Percentiles rank a stretch among this genome's conserved stretches.
Conservation (phyloP, 2,888 invertebrate genomes). For the Stenoptilia bipunctidactyla region DNA sequence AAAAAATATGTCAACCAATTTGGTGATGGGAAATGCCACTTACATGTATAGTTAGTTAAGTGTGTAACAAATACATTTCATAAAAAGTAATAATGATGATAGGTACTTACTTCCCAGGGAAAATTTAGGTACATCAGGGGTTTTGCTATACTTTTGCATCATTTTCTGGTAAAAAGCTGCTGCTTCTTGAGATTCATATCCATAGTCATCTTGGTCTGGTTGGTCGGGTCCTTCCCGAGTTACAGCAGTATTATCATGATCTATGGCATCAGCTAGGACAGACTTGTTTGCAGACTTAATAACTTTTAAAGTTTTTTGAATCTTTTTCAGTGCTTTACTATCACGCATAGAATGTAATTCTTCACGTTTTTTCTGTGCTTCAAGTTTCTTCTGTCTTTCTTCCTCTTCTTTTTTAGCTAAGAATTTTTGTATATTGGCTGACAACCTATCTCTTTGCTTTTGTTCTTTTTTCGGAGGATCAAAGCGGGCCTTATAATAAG, state of each 20-base stretch:
- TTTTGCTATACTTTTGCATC: constrained; percentile 84
- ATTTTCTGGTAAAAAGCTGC: constrained; percentile 86
- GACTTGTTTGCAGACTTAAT: constrained; percentile 92
- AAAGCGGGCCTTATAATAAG: constrained; percentile 83
- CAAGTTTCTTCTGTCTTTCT: constrained; percentile 74
- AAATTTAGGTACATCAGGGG: constrained; percentile 81
- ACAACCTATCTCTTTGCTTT: constrained; percentile 75
- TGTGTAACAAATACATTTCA: no score
- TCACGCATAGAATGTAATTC: constrained; percentile 76
- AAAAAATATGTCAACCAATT: no score
- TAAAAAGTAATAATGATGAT: no score
- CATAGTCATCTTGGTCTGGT: constrained; percentile 92
- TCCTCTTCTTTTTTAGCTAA: constrained; percentile 86
- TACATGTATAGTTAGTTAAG: no score
- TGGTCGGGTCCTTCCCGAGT: constrained; percentile 81
- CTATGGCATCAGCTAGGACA: constrained; percentile 85
- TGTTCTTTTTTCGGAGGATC: constrained; percentile 86
- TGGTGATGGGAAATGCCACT: no score
- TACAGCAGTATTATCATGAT: constrained; percentile 81
- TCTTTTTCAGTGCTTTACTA: constrained; percentile 79
- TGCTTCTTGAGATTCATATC: constrained; percentile 88
- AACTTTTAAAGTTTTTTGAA: constrained; percentile 84
- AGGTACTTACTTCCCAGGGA: constrained; percentile 56
- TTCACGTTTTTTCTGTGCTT: constrained; percentile 75
- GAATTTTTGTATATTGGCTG: constrained; percentile 86